Percentiles rank a stretch among this genome's conserved stretches.
Conservation (phyloP, 2,113 vertebrate species). For the Anhinga rufa region DNA sequence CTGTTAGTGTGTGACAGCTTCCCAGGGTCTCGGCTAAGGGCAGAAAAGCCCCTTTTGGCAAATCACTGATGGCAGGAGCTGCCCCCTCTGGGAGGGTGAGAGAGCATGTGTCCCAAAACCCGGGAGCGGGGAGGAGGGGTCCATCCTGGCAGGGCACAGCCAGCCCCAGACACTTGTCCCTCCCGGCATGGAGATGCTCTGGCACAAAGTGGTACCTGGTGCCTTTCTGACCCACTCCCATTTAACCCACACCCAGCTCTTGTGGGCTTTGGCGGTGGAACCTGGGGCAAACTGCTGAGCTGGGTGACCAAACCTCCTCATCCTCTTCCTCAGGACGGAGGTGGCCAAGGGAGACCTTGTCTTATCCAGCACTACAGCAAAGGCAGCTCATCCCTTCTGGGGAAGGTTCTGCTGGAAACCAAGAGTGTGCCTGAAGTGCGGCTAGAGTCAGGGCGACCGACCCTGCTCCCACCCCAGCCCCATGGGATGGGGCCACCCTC, state of each 20-base stretch:
- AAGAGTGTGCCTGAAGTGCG: fast-evolving
- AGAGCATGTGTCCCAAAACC: fast-evolving
- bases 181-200: background rate
- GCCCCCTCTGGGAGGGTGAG: background rate
- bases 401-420: background rate
- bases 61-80: background rate
- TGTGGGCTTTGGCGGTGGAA: background rate
- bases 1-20: background rate
- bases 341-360: background rate
- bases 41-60: background rate
- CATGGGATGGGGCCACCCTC: background rate
- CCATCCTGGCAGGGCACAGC: fast-evolving
- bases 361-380: background rate
- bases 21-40: background rate
- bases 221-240: background rate
- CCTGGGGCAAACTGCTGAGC: fast-evolving
- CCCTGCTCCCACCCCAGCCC: background rate
- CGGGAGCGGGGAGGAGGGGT: too few species aligned
- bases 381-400: background rate
- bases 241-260: background rate
- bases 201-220: background rate
- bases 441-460: fast-evolving
- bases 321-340: background rate
- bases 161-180: fast-evolving
- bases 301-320: background rate